phyloP scores from a whole-genome alignment of 2,888 invertebrate species.

The Hedya salicella region DNA sequence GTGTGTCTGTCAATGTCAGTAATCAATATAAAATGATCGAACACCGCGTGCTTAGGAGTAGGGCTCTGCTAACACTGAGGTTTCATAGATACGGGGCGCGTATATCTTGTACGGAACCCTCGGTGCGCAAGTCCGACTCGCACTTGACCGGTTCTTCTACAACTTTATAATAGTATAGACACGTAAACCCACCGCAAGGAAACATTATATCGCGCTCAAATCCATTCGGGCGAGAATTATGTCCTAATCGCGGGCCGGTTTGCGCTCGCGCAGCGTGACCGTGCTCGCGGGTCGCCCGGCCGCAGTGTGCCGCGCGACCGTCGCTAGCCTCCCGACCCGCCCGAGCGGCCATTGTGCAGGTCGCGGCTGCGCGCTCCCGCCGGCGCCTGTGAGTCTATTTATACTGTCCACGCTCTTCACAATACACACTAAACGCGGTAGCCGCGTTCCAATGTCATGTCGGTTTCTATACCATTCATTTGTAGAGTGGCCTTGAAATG shows the following conservation, averaged over 20 bases:
- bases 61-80: too few relatives aligned
- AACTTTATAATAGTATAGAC: not conserved
- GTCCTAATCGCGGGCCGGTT: slow-evolving; percentile 12
- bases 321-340: too few relatives aligned
- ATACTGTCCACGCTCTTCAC: not conserved
- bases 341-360: not conserved
- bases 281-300: slow-evolving; percentile 1
- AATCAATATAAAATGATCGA: too few relatives aligned
- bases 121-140: too few relatives aligned
- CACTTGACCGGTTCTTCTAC: too few relatives aligned
- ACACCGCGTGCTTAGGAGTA: too few relatives aligned
- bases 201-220: not conserved
- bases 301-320: not conserved
- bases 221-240: slow-evolving; percentile 17
- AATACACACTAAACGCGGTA: not conserved
- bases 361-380: slow-evolving; percentile 9
- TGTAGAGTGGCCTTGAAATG: not conserved
- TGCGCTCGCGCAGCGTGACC: not conserved
- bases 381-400: slow-evolving; percentile 4
- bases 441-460: slow-evolving; percentile 1
- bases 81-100: too few relatives aligned
- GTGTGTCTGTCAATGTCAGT: too few relatives aligned
- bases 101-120: too few relatives aligned
- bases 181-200: not conserved
- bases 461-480: slow-evolving; percentile 11